Evolutionary conservation across 1,140 invertebrate genomes (phyloP).

Genomic region (Agraylea sexmaculata): DNA sequence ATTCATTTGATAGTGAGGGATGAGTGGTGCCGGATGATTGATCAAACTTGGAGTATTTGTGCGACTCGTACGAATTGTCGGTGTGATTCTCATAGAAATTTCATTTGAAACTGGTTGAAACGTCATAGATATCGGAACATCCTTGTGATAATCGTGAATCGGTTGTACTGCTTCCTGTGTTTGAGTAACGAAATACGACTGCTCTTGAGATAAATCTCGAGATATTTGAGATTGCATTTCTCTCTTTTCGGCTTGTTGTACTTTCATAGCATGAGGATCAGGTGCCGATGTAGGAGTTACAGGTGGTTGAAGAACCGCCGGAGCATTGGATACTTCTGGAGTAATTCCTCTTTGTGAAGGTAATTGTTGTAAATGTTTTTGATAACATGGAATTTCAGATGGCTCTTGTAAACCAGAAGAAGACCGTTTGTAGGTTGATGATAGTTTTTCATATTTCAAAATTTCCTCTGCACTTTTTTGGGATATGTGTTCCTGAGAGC

Average conservation of each 20-base stretch:
- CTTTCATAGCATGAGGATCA: constrained; percentile 24
- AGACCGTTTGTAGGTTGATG: constrained; percentile 26
- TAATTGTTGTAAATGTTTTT: constrained; percentile 45
- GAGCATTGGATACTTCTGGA: constrained; percentile 31
- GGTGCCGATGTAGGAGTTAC: constrained; percentile 27
- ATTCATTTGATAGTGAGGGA: constrained; percentile 55
- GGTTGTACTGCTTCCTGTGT: constrained; percentile 8
- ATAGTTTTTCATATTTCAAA: constrained; percentile 27
- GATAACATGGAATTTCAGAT: constrained; percentile 46
- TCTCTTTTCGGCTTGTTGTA: constrained; percentile 19
- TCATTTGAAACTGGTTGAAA: constrained; percentile 49
- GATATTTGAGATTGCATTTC: constrained; percentile 21
- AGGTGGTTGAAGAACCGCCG: constrained; percentile 27
- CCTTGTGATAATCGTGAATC: constrained; percentile 26
- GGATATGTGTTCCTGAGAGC: too few species aligned
- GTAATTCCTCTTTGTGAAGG: constrained; percentile 40
- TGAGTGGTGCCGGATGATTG: constrained; percentile 50
- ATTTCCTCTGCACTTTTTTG: too few species aligned
- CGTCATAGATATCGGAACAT: constrained; percentile 33
- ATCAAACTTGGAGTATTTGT: constrained; percentile 49
- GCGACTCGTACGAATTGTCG: constrained; percentile 30
- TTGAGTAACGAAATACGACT: constrained; percentile 4
- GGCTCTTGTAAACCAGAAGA: constrained; percentile 44
- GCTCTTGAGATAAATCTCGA: constrained; percentile 20
- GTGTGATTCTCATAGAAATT: constrained; percentile 32